Percentiles rank a stretch among this genome's conserved stretches.
These are phyloP conservation scores for Fragum whitleyi DNA, from an alignment of 2,888 invertebrate species.

Conservation along the genomic window DNA sequence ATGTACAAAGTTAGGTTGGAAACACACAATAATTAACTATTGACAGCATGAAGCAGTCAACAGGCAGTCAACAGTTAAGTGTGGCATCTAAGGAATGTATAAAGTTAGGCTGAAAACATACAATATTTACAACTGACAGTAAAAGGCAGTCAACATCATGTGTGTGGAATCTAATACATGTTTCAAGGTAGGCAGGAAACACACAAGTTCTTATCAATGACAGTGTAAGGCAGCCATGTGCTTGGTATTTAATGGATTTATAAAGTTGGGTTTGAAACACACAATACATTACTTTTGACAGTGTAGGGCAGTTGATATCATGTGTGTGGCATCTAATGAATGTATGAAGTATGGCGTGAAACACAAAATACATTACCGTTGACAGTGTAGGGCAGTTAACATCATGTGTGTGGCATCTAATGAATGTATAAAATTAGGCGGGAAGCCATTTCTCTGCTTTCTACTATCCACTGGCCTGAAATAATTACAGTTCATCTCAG, in stretches of 20 bases:
- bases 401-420: slow-evolving; percentile 99
- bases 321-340: slow-evolving; percentile 98
- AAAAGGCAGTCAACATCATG: too few species aligned
- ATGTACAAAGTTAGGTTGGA: too few species aligned
- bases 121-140: too few species aligned
- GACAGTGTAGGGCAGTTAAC: slow-evolving; percentile 96
- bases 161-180: too few species aligned
- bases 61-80: too few species aligned
- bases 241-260: slow-evolving; percentile 98
- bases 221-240: slow-evolving; percentile 99
- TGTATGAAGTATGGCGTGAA: slow-evolving; percentile 99
- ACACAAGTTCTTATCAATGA: slow-evolving; percentile 77
- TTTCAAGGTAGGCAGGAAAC: too few species aligned
- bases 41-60: too few species aligned
- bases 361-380: slow-evolving; percentile 86
- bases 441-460: slow-evolving; percentile 94
- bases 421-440: slow-evolving; percentile 99
- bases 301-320: slow-evolving; percentile 98
- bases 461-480: slow-evolving; percentile 82
- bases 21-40: too few species aligned
- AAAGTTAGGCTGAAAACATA: too few species aligned
- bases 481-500: too few species aligned
- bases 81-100: too few species aligned
- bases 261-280: too few species aligned
- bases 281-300: slow-evolving; percentile 87